phyloP scores from a whole-genome alignment of 1,140 invertebrate genomes.

The Leptonema lineaticorne region DNA sequence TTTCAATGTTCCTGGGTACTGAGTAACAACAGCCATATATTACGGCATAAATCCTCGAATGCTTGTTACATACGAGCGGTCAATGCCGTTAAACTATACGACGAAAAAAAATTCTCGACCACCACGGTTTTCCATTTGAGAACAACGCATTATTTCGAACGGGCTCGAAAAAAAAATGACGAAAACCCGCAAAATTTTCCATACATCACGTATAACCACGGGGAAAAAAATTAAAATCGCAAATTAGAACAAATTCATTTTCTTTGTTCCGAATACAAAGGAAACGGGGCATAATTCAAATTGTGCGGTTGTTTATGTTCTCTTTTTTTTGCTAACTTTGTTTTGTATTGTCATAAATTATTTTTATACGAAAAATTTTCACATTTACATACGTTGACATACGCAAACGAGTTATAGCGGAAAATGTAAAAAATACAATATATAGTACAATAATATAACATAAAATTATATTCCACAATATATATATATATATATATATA shows the following conservation, averaged over 20 bases:
- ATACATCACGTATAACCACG: not conserved
- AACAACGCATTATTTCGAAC: not conserved
- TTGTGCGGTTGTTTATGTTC: not conserved
- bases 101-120: constrained; percentile 9
- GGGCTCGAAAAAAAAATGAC: too few species aligned
- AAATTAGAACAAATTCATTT: too few species aligned
- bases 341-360: constrained; percentile 6
- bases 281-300: not conserved
- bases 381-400: constrained; percentile 2
- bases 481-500: too few species aligned
- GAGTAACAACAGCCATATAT: constrained; percentile 40
- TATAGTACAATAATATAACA: not conserved
- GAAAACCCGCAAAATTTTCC: not conserved
- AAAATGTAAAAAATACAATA: constrained; percentile 11
- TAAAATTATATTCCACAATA: too few species aligned
- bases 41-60: constrained; percentile 41
- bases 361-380: not conserved
- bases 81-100: constrained; percentile 33
- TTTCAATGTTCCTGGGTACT: constrained; percentile 40
- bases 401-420: constrained; percentile 9
- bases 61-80: constrained; percentile 39
- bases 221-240: not conserved
- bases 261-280: not conserved
- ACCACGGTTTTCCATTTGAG: constrained; percentile 1
- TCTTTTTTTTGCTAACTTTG: not conserved